Base-by-base conservation (phyloP, 2,888 invertebrate genomes). In the Nemotelus pantherinus region DNA sequence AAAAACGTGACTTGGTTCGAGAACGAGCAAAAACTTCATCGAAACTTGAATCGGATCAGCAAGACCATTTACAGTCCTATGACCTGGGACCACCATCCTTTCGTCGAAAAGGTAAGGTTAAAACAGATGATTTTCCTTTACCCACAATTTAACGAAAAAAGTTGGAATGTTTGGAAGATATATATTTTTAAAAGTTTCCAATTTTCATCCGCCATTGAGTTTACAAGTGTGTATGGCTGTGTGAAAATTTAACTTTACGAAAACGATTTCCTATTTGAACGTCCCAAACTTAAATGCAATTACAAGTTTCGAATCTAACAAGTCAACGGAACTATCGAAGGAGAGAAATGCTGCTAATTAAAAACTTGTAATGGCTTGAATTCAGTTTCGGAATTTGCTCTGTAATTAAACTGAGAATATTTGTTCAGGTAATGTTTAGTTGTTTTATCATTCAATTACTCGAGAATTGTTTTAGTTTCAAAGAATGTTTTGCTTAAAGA, bases 1-100 rank as follows among this genome's bases (percentile, higher is more conserved):
- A 81, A 72, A 82, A 82, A 78, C 80, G 80, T 55, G 81, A 82
- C 77, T 75, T 82, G 76, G 76, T 80, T 57, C 76, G 76, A 44
- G 76, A 57, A 2, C 47, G 47, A 74, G 48, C 47, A 74, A 48
- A 60, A 60, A 6, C 50, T 25, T 25, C 25, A 25, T 25, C 25
- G 48, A 50, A 43, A 63, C 43, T 2, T 9, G 50, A 50, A 50
- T 9, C 9, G 50, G 9, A 50, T 9, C 5, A 50, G 50, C 6
- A 50, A 9, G 6, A 50, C 25, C 25, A 25, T 25, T 25, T 25
- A 25, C 25, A 25, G 25, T 25, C 25, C 25, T 25, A 25, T 25
- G 25, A 25, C 25, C 25, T 25, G 25, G 25, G 9, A 9, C 47
- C 5, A 67, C 10, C n/a, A 67, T 10, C n/a, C 67, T 39, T 44